Conservation (phyloP, 2,113 vertebrate species). For the Rana temporaria region DNA sequence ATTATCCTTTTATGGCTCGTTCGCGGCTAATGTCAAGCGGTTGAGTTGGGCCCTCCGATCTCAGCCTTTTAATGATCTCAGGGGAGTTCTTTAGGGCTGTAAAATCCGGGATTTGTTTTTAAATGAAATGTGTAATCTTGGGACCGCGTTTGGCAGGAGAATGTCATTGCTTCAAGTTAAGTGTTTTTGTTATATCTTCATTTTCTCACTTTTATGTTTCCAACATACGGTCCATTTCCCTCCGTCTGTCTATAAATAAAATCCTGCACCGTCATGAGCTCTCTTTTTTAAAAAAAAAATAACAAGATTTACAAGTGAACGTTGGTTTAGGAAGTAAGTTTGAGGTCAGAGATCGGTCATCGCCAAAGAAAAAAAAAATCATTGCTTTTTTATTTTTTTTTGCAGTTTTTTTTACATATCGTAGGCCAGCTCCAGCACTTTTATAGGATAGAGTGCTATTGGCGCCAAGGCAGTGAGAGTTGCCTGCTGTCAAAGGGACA, state of each 20-base stretch:
- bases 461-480: too few relatives aligned
- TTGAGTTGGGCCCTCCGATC: not conserved
- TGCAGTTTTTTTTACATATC: too few relatives aligned
- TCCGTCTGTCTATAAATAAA: not conserved
- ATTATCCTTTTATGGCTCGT: conserved; percentile 36
- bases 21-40: not conserved
- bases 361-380: too few relatives aligned
- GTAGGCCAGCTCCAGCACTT: too few relatives aligned
- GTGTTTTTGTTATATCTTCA: conserved; percentile 5
- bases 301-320: too few relatives aligned
- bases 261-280: not conserved
- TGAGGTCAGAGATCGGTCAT: too few relatives aligned
- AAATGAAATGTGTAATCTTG: not conserved
- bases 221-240: not conserved
- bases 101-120: not conserved
- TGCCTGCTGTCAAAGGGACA: too few relatives aligned
- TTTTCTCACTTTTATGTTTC: conserved; percentile 4
- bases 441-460: too few relatives aligned
- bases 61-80: conserved; percentile 5
- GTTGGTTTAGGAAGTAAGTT: too few relatives aligned
- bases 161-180: not conserved
- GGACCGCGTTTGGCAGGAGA: not conserved
- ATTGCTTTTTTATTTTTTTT: too few relatives aligned
- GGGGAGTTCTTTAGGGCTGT: not conserved
- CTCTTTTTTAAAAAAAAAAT: too few relatives aligned